Percentiles rank a stretch among this genome's conserved stretches.
These are phyloP conservation scores for Drosophila seguyi DNA, from an alignment of 1,140 invertebrate genomes.

Conservation along the genomic window DNA sequence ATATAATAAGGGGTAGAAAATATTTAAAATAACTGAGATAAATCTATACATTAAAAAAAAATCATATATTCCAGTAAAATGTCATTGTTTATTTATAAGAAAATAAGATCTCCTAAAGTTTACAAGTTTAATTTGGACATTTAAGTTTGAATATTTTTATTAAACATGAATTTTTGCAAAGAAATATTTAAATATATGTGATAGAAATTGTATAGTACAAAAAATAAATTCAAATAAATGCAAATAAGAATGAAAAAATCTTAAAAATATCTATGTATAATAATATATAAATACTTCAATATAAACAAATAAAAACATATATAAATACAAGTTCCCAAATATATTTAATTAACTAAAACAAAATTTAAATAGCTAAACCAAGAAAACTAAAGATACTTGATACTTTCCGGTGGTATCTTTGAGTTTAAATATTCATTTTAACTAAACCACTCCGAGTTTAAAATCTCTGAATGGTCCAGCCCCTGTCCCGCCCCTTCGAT, in stretches of 20 bases:
- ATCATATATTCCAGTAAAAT: not conserved
- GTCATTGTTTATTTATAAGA: not conserved
- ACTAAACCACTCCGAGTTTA: not conserved
- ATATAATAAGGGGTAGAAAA: not conserved
- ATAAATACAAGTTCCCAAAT: not conserved
- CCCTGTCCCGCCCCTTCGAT: not conserved
- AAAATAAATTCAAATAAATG: too few species aligned
- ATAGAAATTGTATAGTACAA: too few species aligned
- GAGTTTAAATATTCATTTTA: not conserved
- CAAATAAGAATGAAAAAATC: too few species aligned
- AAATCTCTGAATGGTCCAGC: not conserved
- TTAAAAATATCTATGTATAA: too few species aligned
- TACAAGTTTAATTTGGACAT: not conserved
- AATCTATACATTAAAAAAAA: too few species aligned
- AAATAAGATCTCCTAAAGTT: not conserved
- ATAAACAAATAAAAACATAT: not conserved
- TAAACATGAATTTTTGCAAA: too few species aligned
- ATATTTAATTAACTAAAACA: not conserved
- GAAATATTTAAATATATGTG: not conserved
- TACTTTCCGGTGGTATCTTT: not conserved
- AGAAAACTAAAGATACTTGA: not conserved
- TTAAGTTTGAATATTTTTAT: too few species aligned
- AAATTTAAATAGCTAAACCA: not conserved
- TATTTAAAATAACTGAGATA: too few species aligned
- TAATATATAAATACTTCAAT: not conserved